These are phyloP conservation scores for Aphaenogaster floridana DNA, from an alignment of 1,140 invertebrate genomes.

Conservation along the genomic window DNA sequence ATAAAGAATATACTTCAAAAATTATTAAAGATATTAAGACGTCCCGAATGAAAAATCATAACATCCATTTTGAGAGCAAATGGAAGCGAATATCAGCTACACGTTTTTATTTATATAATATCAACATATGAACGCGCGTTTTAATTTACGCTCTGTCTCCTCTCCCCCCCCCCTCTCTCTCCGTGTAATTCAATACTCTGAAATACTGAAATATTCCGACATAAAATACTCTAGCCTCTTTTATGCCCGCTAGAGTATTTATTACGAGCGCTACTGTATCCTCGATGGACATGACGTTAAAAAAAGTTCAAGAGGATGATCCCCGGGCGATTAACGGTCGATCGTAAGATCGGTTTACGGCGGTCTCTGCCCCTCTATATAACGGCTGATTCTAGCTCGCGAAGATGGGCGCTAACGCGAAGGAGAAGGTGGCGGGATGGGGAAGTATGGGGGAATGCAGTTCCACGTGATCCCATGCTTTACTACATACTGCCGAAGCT, in stretches of 20 bases:
- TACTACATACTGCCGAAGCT: constrained; percentile 73
- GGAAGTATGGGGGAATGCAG: constrained; percentile 11
- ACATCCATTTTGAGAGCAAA: background rate
- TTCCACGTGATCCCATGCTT: constrained; percentile 61
- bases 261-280: constrained; percentile 6
- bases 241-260: too few relatives aligned
- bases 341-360: constrained; percentile 59
- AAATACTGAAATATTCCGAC: background rate
- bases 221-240: constrained; percentile 2
- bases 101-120: background rate
- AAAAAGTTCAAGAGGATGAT: constrained; percentile 39
- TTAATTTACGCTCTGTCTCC: background rate
- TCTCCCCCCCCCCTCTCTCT: background rate
- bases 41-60: background rate
- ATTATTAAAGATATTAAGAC: background rate
- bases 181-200: background rate
- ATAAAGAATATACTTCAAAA: background rate
- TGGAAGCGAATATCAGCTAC: background rate
- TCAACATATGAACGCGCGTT: background rate
- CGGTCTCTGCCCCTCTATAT: constrained; percentile 12
- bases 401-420: constrained; percentile 24
- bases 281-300: background rate
- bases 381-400: constrained; percentile 51
- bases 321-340: constrained; percentile 32
- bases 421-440: background rate